phyloP scores from a whole-genome alignment of 1,140 invertebrate genomes.

The Cherax destructor region DNA sequence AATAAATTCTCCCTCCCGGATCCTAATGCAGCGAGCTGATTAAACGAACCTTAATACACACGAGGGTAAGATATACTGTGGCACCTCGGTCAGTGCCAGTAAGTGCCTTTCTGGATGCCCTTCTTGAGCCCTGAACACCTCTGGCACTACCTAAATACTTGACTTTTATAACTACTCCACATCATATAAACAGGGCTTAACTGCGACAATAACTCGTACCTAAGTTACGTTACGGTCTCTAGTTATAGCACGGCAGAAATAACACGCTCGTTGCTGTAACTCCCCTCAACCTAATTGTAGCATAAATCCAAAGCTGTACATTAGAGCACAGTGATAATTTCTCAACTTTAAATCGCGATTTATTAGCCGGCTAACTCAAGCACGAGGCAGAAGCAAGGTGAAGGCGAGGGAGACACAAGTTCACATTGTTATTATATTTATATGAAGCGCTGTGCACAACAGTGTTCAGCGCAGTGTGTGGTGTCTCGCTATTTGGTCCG shows the following conservation, averaged over 20 bases:
- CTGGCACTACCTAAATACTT: conserved; percentile 10
- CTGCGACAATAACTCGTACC: not conserved
- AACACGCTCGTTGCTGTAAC: conserved; percentile 5
- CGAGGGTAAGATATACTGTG: not conserved
- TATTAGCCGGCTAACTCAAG: not conserved
- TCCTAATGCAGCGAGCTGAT: too few species aligned
- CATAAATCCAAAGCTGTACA: not conserved
- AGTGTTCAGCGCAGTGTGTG: too few species aligned
- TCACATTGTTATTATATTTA: not conserved
- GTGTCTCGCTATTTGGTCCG: too few species aligned
- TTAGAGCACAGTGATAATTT: not conserved
- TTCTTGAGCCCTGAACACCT: not conserved
- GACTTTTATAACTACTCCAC: conserved; percentile 1
- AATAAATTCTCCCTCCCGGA: too few species aligned
- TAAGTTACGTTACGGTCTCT: not conserved
- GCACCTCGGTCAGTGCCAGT: not conserved
- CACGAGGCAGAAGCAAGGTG: not conserved
- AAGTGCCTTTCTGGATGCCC: not conserved
- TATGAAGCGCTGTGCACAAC: too few species aligned
- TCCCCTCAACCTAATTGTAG: not conserved
- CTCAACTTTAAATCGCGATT: conserved; percentile 5
- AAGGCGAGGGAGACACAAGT: not conserved
- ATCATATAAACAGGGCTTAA: conserved; percentile 2
- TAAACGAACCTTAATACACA: too few species aligned
- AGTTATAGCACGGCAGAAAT: conserved; percentile 1